phyloP scores from a whole-genome alignment of 2,797 vertebrate species.

The Antrozous pallidus region DNA sequence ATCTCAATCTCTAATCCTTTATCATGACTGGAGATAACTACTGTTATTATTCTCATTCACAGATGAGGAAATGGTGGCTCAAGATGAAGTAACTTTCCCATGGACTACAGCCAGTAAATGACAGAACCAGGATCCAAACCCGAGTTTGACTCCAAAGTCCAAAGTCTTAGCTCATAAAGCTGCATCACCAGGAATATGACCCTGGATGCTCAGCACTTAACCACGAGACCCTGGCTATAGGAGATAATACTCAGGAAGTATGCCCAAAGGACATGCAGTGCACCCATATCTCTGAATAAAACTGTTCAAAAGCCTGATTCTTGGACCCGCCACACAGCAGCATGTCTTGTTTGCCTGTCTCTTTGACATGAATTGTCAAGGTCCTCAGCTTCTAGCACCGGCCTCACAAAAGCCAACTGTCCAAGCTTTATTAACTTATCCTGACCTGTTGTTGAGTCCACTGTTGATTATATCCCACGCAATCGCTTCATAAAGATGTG shows the following conservation, averaged over 20 bases:
- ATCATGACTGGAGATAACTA: background rate
- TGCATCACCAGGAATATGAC: background rate
- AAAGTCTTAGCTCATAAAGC: background rate
- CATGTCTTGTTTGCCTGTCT: background rate
- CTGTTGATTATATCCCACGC: background rate
- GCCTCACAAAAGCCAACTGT: background rate
- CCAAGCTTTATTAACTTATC: background rate
- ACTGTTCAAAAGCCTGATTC: background rate
- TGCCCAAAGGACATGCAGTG: background rate
- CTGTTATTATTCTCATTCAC: background rate
- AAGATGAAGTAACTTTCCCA: background rate
- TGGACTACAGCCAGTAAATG: background rate
- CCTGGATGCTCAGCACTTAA: background rate
- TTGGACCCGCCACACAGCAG: background rate
- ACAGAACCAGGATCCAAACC: background rate
- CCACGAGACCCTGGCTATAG: background rate
- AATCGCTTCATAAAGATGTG: background rate
- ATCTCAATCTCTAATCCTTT: conserved; percentile 7
- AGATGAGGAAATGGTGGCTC: background rate
- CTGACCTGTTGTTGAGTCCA: background rate
- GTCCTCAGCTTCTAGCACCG: background rate
- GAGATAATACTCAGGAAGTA: background rate
- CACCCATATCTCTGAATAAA: background rate
- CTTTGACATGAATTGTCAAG: background rate
- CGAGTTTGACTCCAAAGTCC: conserved; percentile 1